phyloP scores from a whole-genome alignment of 2,797 vertebrate genomes.

The Chelon labrosus region DNA sequence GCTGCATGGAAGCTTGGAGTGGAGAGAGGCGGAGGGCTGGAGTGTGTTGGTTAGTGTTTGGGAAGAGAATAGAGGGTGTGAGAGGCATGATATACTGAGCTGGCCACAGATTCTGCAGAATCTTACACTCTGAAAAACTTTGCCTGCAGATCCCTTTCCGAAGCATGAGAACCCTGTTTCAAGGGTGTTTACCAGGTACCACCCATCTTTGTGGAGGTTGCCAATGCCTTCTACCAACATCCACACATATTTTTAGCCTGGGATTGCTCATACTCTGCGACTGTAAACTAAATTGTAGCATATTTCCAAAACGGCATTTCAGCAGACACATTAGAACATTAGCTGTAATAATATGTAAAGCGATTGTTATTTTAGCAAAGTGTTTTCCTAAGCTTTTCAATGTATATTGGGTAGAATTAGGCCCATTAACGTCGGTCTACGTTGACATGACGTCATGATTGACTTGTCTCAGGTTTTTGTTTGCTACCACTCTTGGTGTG shows the following conservation, averaged over 20 bases:
- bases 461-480: slow-evolving; percentile 65
- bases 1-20: slow-evolving; percentile 79
- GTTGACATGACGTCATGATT: slow-evolving; percentile 60
- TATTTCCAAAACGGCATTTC: slow-evolving; percentile 37
- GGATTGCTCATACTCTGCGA: slow-evolving; percentile 47
- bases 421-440: slow-evolving; percentile 61
- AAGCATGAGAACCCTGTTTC: slow-evolving; percentile 81
- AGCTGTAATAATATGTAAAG: not conserved
- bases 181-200: slow-evolving; percentile 76
- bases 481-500: slow-evolving; percentile 55
- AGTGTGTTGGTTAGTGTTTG: slow-evolving; percentile 74
- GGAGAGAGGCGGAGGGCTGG: slow-evolving; percentile 70
- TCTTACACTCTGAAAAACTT: slow-evolving; percentile 80
- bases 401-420: slow-evolving; percentile 68
- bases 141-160: slow-evolving; percentile 73
- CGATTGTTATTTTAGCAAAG: slow-evolving; percentile 14
- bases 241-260: slow-evolving; percentile 58
- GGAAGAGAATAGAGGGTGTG: slow-evolving; percentile 80
- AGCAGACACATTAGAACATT: not conserved
- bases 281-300: slow-evolving; percentile 41
- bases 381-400: slow-evolving; percentile 7
- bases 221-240: slow-evolving; percentile 56
- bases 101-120: slow-evolving; percentile 81
- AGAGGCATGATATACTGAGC: slow-evolving; percentile 83
- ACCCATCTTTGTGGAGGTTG: slow-evolving; percentile 63